Evolutionary conservation across 2,888 invertebrate genomes (phyloP).

Genomic region (Epistrophella euchroma): DNA sequence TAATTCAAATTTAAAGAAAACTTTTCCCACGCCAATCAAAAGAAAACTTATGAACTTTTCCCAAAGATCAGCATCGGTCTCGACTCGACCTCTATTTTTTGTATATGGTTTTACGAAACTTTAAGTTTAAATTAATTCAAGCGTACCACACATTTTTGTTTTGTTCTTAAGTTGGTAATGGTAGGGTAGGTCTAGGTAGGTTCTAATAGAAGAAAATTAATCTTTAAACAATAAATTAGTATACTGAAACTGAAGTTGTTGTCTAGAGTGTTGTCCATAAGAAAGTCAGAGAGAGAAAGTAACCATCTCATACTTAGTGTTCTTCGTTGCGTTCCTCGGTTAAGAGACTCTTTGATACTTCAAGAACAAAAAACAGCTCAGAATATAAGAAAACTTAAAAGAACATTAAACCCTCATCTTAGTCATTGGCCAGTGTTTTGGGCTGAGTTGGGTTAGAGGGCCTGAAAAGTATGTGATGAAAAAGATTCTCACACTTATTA

Average conservation of each 20-base stretch:
- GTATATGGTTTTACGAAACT: not conserved
- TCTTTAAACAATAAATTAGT: slow-evolving; percentile 53
- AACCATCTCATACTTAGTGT: not conserved
- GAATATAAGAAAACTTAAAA: slow-evolving; percentile 34
- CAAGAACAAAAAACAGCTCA: slow-evolving; percentile 20
- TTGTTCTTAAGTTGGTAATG: too few relatives aligned
- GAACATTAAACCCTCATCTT: slow-evolving; percentile 47
- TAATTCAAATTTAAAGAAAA: not conserved
- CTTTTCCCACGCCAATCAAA: slow-evolving; percentile 7
- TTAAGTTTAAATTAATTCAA: slow-evolving; percentile 45
- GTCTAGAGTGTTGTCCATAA: not conserved
- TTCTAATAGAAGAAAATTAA: slow-evolving; percentile 52
- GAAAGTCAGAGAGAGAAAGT: not conserved
- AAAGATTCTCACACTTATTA: not conserved
- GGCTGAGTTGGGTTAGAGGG: not conserved
- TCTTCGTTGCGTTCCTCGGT: not conserved
- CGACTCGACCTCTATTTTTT: slow-evolving; percentile 12
- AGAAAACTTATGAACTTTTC: slow-evolving; percentile 14
- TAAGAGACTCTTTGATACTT: slow-evolving; percentile 24
- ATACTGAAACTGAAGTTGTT: slow-evolving; percentile 14
- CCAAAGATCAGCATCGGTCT: not conserved
- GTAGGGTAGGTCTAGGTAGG: not conserved
- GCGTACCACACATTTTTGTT: slow-evolving; percentile 28
- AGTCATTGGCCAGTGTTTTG: slow-evolving; percentile 1
- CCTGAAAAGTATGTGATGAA: not conserved